Percentiles rank a stretch among this genome's conserved stretches.
These are phyloP conservation scores for Drosophila insularis DNA, from an alignment of 1,140 invertebrate species.

Conservation along the genomic window DNA sequence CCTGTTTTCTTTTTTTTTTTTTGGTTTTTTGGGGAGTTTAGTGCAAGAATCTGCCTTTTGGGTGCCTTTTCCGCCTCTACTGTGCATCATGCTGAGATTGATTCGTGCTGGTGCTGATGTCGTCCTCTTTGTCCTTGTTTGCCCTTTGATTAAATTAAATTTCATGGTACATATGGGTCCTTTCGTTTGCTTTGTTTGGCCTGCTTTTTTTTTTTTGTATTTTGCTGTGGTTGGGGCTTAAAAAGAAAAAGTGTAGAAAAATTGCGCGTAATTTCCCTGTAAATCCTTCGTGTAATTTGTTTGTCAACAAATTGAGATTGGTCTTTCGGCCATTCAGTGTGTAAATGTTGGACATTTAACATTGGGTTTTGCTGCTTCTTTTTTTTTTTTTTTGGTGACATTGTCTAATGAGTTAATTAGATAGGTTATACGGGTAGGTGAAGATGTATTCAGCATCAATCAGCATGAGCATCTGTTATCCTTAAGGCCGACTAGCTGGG, in stretches of 20 bases:
- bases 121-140: conserved; percentile 41
- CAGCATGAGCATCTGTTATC: conserved; percentile 38
- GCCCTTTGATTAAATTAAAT: conserved; percentile 82
- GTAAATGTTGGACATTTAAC: conserved; percentile 75
- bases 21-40: conserved; percentile 17
- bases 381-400: conserved; percentile 50
- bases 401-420: conserved; percentile 81
- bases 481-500: conserved; percentile 21
- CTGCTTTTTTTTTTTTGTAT: conserved; percentile 3
- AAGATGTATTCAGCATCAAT: conserved; percentile 44
- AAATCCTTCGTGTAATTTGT: conserved; percentile 78
- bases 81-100: conserved; percentile 50
- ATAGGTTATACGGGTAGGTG: conserved; percentile 54
- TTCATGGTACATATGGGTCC: conserved; percentile 74
- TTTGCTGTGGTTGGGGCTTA: conserved; percentile 45
- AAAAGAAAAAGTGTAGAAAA: conserved; percentile 71
- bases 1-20: conserved; percentile 18
- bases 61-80: conserved; percentile 28
- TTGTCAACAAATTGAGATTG: conserved; percentile 70
- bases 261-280: conserved; percentile 71
- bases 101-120: conserved; percentile 36
- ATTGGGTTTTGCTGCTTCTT: conserved; percentile 30
- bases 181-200: conserved; percentile 23
- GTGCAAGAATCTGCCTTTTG: conserved; percentile 42
- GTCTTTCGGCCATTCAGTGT: conserved; percentile 44